phyloP scores from a whole-genome alignment of 2,888 invertebrate genomes.

The Gymnosoma rotundatum region DNA sequence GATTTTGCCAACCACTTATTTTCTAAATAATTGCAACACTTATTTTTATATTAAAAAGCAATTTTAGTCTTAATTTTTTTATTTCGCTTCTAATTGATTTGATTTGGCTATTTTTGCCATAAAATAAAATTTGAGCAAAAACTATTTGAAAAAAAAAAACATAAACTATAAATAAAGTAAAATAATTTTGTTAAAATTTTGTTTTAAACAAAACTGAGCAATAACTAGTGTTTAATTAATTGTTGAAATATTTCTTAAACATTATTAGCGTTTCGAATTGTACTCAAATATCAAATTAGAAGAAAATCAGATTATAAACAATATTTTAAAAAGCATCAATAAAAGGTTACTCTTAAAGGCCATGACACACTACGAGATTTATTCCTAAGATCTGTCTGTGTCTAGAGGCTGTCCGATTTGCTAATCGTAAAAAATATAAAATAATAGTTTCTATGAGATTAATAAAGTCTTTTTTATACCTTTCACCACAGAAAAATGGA shows the following conservation, averaged over 20 bases:
- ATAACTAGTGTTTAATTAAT: constrained; percentile 43
- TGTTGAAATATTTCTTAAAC: constrained; percentile 37
- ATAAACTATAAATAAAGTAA: constrained; percentile 28
- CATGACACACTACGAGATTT: too few relatives aligned
- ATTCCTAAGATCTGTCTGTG: too few relatives aligned
- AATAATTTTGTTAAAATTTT: constrained; percentile 15
- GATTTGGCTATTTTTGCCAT: constrained; percentile 25
- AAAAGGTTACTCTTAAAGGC: too few relatives aligned
- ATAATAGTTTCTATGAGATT: too few relatives aligned
- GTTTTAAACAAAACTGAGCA: constrained; percentile 18
- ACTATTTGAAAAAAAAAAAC: background rate
- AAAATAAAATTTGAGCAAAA: constrained; percentile 47
- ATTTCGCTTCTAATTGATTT: constrained; percentile 2
- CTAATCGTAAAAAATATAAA: too few relatives aligned
- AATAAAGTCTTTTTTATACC: too few relatives aligned
- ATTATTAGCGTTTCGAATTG: background rate
- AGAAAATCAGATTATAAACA: too few relatives aligned
- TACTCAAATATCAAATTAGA: background rate
- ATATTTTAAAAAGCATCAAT: too few relatives aligned
- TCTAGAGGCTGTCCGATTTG: too few relatives aligned
- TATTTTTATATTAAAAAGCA: constrained; percentile 45
- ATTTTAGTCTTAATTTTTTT: constrained; percentile 15
- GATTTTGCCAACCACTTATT: constrained; percentile 32
- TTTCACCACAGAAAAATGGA: too few relatives aligned
- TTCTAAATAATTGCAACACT: constrained; percentile 44